Conservation (phyloP, 2,888 invertebrate genomes). For the Cephus nigrinus region DNA sequence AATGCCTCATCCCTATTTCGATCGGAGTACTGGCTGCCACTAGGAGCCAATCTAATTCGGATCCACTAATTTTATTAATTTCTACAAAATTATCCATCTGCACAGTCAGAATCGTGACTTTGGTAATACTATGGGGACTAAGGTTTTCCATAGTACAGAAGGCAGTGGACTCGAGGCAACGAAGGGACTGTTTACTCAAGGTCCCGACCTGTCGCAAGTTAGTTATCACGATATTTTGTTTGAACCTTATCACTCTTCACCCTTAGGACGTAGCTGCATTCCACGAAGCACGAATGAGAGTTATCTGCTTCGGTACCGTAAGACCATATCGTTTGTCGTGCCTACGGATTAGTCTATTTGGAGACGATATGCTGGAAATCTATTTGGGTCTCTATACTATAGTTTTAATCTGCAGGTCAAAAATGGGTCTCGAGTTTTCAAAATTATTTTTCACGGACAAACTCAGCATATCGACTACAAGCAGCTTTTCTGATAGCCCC, state of each 20-base stretch:
- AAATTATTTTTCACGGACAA: too few relatives aligned
- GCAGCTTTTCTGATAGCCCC: too few relatives aligned
- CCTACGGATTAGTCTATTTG: constrained; percentile 49
- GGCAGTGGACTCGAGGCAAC: too few relatives aligned
- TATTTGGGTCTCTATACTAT: not conserved
- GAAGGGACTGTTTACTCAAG: not conserved
- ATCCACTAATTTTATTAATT: too few relatives aligned
- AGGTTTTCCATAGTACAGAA: too few relatives aligned
- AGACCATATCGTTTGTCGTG: constrained; percentile 43
- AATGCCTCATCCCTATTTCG: too few relatives aligned
- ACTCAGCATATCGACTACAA: too few relatives aligned
- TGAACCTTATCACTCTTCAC: constrained; percentile 36
- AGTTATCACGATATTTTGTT: constrained; percentile 43
- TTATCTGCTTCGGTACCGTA: constrained; percentile 34
- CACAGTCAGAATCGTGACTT: too few relatives aligned
- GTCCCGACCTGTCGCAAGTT: constrained; percentile 42
- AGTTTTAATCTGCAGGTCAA: constrained; percentile 1
- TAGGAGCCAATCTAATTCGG: too few relatives aligned
- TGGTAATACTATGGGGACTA: too few relatives aligned
- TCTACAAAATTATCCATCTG: too few relatives aligned
- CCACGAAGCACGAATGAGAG: constrained; percentile 19
- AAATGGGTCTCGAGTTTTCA: not conserved
- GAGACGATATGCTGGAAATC: constrained; percentile 7
- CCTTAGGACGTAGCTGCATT: constrained; percentile 11
- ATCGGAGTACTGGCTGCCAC: too few relatives aligned